Evolutionary conservation across 2,797 vertebrate genomes (phyloP).

Genomic region (Pitangus sulphuratus): DNA sequence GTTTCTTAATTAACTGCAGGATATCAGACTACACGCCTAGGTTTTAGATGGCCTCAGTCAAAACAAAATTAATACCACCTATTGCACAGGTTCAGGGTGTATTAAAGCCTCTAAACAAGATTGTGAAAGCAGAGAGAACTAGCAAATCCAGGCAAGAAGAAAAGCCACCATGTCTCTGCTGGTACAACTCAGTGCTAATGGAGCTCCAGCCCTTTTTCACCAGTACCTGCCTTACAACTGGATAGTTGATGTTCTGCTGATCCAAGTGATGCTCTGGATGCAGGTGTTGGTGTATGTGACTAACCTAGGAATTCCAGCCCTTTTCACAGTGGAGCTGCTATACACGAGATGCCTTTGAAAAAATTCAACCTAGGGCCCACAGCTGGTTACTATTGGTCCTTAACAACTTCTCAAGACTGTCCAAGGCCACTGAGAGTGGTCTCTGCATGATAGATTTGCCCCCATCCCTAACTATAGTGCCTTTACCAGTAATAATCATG

Average conservation of each 20-base stretch:
- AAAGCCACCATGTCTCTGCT: not conserved
- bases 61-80: not conserved
- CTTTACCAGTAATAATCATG: not conserved
- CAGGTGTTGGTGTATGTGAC: not conserved
- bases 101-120: not conserved
- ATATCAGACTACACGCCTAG: not conserved
- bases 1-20: not conserved
- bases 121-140: not conserved
- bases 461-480: not conserved
- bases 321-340: not conserved
- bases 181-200: not conserved
- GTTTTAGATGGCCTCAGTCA: not conserved
- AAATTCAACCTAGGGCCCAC: fast-evolving
- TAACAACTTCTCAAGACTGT: not conserved
- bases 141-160: not conserved
- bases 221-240: not conserved
- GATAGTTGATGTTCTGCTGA: not conserved
- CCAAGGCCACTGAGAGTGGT: not conserved
- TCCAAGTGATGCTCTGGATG: not conserved
- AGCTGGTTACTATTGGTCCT: not conserved
- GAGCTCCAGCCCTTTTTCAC: not conserved
- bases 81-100: not conserved
- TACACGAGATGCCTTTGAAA: not conserved
- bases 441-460: not conserved
- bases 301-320: not conserved